A percentile compares a stretch with the other conserved stretches of the same genome.
Evolutionary conservation across 2,888 invertebrate genomes (phyloP).

Genomic region (Ryuthela nishihirai): DNA sequence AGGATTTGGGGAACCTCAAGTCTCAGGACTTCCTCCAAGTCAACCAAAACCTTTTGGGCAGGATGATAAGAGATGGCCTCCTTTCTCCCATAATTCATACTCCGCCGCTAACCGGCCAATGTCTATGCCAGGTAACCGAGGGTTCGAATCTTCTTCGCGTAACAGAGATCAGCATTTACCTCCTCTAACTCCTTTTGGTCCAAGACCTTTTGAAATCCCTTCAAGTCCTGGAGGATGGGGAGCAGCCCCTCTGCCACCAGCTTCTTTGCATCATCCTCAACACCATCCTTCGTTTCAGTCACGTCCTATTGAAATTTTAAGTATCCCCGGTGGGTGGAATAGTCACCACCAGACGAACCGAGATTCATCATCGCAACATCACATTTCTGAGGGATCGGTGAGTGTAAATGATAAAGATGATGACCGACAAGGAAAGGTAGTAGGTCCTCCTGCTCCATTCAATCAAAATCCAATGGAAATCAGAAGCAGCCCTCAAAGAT

Average conservation of each 20-base stretch:
- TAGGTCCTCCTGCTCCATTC: conserved; percentile 16
- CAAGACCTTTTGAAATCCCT: conserved; percentile 11
- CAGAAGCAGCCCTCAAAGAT: conserved; percentile 1
- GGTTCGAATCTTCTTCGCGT: no score
- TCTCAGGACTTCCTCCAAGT: not conserved
- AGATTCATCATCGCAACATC: not conserved
- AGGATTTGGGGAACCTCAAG: conserved; percentile 1
- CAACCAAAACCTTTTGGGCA: not conserved
- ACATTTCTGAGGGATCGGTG: conserved; percentile 13
- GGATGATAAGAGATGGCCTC: conserved; percentile 4
- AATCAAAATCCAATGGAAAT: conserved; percentile 17
- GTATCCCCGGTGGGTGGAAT: conserved; percentile 18
- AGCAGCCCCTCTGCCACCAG: conserved; percentile 2
- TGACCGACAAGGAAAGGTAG: conserved; percentile 10
- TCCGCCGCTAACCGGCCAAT: conserved; percentile 7
- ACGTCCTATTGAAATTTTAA: conserved; percentile 26
- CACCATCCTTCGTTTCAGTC: conserved; percentile 13
- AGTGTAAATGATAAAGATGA: conserved; percentile 12
- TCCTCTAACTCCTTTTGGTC: no score
- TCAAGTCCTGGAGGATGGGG: conserved; percentile 9
- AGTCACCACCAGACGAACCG: conserved; percentile 2
- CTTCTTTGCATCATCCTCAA: conserved; percentile 1
- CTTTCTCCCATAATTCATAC: not conserved
- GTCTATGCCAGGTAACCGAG: no score
- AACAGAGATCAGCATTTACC: no score